Base-by-base conservation (phyloP, 2,113 vertebrate species). In the Tetrax tetrax region DNA sequence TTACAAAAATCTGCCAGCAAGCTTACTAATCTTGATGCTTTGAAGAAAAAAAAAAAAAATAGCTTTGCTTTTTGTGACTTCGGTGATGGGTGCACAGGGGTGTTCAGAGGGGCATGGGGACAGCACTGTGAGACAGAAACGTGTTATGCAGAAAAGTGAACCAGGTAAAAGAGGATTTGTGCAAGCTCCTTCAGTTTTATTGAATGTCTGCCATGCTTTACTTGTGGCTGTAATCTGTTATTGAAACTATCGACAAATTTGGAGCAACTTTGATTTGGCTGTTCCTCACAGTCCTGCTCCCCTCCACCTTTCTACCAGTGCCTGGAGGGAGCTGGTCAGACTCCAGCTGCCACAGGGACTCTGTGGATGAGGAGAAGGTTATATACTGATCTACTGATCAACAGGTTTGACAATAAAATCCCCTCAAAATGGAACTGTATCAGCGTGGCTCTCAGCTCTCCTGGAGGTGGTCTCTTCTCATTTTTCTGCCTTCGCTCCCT, bases 391-490 rank as follows among this genome's bases (percentile, higher is more conserved):
- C 24, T 53, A 2, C 2, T 48, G 31, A 54, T 87, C 43, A 23
- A 13, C 12, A 61, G 18, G 21, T 57, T 60, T 43, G 81, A 57
- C 18, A 48, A 29, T 19, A 93, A 65, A 63, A 53, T 21, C 2
- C 1, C n/a, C 29, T 75, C 64, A n/a, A 38, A 76, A 41, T 75
- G 31, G 33, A 93, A 45, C 12, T 35, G 37, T 51, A 23, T 72
- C 57, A 56, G 51, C 51, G 24, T 20, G 1, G 15, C 17, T 78
- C 25, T 60, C 18, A 6, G 45, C 43, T 75, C 21, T 76, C 48
- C 59, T 57, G 38, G 24, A 63, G 35, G 27, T 1, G 2, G 41
- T 47, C 3, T 65, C 4, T 6, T 14, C 22, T 0, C 0, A 0
- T 35, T 45, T 51, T 3, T 5, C 37, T 37, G 48, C 23, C 51